phyloP scores from a whole-genome alignment of 2,888 invertebrate genomes.

The Scrobipalpa costella region DNA sequence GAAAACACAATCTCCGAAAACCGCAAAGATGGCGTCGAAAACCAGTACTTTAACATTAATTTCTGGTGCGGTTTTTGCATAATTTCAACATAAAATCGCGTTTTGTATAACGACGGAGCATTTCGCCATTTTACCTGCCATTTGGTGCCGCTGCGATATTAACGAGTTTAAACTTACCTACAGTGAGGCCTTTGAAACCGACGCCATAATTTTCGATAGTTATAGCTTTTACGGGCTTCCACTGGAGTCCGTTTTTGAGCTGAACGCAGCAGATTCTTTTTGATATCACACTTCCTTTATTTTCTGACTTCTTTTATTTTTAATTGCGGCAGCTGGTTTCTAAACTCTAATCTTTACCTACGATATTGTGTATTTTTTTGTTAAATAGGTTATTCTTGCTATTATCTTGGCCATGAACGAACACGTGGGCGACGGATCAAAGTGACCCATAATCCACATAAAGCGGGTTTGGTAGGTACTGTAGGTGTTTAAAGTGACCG shows the following conservation, averaged over 20 bases:
- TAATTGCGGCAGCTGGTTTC: background rate
- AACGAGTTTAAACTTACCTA: slow-evolving; percentile 15
- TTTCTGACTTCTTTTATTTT: too few relatives aligned
- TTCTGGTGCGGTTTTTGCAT: slow-evolving; percentile 41
- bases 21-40: slow-evolving; percentile 13
- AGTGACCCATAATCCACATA: too few relatives aligned
- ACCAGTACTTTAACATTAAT: slow-evolving; percentile 34
- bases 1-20: background rate
- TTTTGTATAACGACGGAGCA: slow-evolving; percentile 28
- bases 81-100: slow-evolving; percentile 36
- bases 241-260: background rate
- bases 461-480: too few relatives aligned
- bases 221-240: background rate
- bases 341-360: too few relatives aligned
- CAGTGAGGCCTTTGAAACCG: slow-evolving; percentile 1
- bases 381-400: too few relatives aligned
- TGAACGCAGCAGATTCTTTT: background rate
- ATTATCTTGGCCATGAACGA: too few relatives aligned
- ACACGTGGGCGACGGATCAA: too few relatives aligned
- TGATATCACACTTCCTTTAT: background rate
- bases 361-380: too few relatives aligned
- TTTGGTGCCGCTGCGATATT: slow-evolving; percentile 23
- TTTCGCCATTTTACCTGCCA: slow-evolving; percentile 29
- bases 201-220: slow-evolving; percentile 12
- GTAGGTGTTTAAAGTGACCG: too few relatives aligned